Conservation (phyloP, 2,797 vertebrate genomes). For the Neostethus bicornis region DNA sequence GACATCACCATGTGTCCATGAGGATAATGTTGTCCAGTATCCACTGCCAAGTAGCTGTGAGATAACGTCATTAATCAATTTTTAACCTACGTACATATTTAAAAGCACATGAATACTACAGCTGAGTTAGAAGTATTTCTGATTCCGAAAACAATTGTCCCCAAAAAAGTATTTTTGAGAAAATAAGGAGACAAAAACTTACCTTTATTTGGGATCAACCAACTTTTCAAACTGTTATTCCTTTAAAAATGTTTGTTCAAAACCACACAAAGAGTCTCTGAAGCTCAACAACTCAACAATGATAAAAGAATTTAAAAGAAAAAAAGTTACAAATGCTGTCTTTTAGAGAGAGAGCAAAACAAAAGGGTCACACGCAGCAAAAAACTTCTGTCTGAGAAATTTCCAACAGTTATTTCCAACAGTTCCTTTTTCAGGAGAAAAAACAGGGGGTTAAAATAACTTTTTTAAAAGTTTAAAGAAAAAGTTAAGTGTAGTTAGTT, state of each 20-base stretch:
- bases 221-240: background rate
- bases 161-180: background rate
- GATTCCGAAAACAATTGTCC: background rate
- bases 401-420: too few species aligned
- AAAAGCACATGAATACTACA: too few species aligned
- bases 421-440: background rate
- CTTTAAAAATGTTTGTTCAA: background rate
- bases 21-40: background rate
- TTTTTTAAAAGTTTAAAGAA: slow-evolving; percentile 34
- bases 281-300: too few species aligned
- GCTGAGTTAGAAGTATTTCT: background rate
- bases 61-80: too few species aligned
- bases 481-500: slow-evolving; percentile 30
- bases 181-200: background rate
- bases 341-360: slow-evolving; percentile 50
- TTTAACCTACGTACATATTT: too few species aligned
- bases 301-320: too few species aligned
- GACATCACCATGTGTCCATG: slow-evolving; percentile 59
- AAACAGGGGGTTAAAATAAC: background rate
- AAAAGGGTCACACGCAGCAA: slow-evolving; percentile 59
- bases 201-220: background rate
- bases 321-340: slow-evolving; percentile 62
- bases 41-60: background rate
- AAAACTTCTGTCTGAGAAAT: slow-evolving; percentile 37
- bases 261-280: background rate